Base-by-base conservation (phyloP, 2,797 vertebrate species). In the Epinephelus coioides region DNA sequence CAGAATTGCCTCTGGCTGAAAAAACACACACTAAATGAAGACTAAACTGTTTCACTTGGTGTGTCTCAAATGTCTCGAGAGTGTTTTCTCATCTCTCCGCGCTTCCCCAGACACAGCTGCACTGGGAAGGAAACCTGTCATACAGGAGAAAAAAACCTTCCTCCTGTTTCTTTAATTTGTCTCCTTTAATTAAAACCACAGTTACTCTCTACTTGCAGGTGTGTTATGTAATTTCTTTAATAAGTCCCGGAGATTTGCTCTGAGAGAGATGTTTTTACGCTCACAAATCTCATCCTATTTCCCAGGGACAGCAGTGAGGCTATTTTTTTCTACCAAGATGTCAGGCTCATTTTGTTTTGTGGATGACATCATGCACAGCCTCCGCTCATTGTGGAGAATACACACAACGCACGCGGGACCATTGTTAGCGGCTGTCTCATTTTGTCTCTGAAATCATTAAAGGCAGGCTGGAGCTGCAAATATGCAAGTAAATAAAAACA, bases 1-100 rank as follows among this genome's bases (percentile, higher is more conserved):
- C 54, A 71, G 81, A 81, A 86, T 69, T 78, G 75, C 87, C 83
- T 79, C 73, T 23, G 30, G 85, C 73, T 86, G 30, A 57, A 72
- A 79, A 83, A 64, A 61, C 60, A 76, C 51, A 61, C 49, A 38
- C 65, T 69, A 86, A 89, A 88, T 88, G 64, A 90, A 85, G 77
- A 89, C 78, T 73, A 85, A 91, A 84, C 76, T 71, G 75, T 81
- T 86, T 83, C 43, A 47, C 53, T 66, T 30, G 19, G 73, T 46
- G 54, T 73, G 76, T 72, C 61, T 76, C 8, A 27, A 67, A 73
- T 69, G 76, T 60, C 78, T 79, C 30, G 13, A 73, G 57, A 61
- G 66, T 78, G 14, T 83, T 81, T 76, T 83, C 40, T 78, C 43
- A 78, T 75, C 49, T 68, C 40, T 75, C 44, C 53, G 47, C 49